A percentile compares a stretch with the other conserved stretches of the same genome.
Conservation (phyloP, 2,888 invertebrate genomes). For the Drosophila siamana region DNA sequence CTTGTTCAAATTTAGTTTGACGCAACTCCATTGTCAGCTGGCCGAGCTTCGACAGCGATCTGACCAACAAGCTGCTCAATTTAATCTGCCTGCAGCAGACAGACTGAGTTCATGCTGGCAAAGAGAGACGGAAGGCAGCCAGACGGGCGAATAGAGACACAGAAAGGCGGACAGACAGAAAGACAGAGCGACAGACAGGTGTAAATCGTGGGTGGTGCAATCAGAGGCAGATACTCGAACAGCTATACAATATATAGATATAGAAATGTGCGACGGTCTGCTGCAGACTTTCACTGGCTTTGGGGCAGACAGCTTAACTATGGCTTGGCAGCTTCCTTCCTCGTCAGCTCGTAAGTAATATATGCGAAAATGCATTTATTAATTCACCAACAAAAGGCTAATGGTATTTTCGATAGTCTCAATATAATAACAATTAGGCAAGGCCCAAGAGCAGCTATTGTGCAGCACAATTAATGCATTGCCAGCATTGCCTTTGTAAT, state of each 20-base stretch:
- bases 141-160: not conserved
- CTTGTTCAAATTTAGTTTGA: slow-evolving; percentile 37
- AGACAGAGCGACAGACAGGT: slow-evolving; percentile 2
- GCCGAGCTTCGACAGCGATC: slow-evolving; percentile 6
- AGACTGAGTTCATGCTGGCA: slow-evolving; percentile 1
- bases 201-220: slow-evolving; percentile 3
- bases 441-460: no score
- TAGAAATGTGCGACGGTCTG: slow-evolving; percentile 5
- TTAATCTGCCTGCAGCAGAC: slow-evolving; percentile 43
- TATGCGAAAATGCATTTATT: not conserved
- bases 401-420: not conserved
- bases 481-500: no score
- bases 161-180: not conserved
- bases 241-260: not conserved
- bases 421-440: not conserved
- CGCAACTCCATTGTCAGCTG: slow-evolving; percentile 31
- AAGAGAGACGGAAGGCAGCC: not conserved
- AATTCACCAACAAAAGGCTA: slow-evolving; percentile 2
- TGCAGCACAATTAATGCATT: not conserved
- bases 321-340: slow-evolving; percentile 4
- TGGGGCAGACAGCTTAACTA: not conserved
- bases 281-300: slow-evolving; percentile 1
- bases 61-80: slow-evolving; percentile 52
- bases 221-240: not conserved
- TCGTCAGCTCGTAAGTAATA: not conserved